Conservation (phyloP, 2,888 invertebrate species). For the Escarpia spicata region DNA sequence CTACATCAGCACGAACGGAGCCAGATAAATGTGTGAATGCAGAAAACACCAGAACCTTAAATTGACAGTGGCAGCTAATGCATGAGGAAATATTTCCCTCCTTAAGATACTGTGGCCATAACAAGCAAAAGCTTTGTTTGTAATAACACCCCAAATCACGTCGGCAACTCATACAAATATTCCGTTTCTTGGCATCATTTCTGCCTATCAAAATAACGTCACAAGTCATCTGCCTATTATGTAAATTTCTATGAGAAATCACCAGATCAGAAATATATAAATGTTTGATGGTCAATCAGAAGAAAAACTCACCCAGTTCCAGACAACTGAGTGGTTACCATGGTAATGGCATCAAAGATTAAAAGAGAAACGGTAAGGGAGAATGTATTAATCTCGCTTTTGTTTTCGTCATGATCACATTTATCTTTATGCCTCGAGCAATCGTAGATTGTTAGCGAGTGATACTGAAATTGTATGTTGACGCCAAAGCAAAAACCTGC, state of each 20-base stretch:
- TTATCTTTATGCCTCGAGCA: not conserved
- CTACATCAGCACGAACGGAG: not conserved
- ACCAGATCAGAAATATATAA: not conserved
- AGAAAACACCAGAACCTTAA: not conserved
- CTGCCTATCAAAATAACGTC: not conserved
- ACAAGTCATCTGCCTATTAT: not conserved
- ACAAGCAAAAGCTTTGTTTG: not conserved
- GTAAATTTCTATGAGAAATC: not conserved
- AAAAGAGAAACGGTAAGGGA: not conserved
- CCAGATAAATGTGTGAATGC: not conserved
- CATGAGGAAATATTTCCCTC: not conserved
- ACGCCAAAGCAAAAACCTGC: not conserved
- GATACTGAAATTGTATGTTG: not conserved
- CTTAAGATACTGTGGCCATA: not conserved
- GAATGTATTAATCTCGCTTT: not conserved
- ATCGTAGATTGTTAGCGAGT: not conserved
- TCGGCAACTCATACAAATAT: not conserved
- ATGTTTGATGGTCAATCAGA: constrained; percentile 11
- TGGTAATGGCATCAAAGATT: not conserved
- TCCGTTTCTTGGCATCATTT: not conserved
- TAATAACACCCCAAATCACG: not conserved
- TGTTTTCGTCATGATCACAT: not conserved
- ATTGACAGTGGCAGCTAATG: not conserved
- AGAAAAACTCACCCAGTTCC: not conserved
- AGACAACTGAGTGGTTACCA: not conserved